A percentile compares a stretch with the other conserved stretches of the same genome.
Conservation (phyloP, 2,797 vertebrate species). For the Labroides dimidiatus region DNA sequence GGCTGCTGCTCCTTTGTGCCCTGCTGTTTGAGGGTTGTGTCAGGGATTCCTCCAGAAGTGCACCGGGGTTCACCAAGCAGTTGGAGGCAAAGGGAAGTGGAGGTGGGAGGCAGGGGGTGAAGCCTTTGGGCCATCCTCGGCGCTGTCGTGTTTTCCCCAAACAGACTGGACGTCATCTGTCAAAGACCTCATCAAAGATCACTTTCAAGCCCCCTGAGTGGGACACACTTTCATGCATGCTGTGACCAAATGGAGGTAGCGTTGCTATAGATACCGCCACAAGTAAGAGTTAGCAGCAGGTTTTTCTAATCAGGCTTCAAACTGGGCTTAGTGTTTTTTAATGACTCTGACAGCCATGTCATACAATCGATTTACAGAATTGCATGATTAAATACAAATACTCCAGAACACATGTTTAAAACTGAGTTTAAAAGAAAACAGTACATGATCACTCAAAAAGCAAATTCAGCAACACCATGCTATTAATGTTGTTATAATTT, state of each 20-base stretch:
- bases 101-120: conserved; percentile 18
- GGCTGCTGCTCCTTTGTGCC: conserved; percentile 80
- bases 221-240: conserved; percentile 71
- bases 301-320: conserved; percentile 77
- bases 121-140: conserved; percentile 58
- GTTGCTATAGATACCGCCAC: conserved; percentile 63
- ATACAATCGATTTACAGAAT: conserved; percentile 69
- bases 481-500: conserved; percentile 41
- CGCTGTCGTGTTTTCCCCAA: conserved; percentile 43
- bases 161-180: conserved; percentile 76
- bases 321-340: conserved; percentile 62
- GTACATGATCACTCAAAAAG: conserved; percentile 52
- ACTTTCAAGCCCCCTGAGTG: conserved; percentile 57
- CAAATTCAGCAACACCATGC: conserved; percentile 49
- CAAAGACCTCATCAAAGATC: conserved; percentile 77
- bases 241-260: conserved; percentile 73
- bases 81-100: conserved; percentile 63
- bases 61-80: conserved; percentile 81
- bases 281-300: conserved; percentile 50
- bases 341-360: conserved; percentile 66
- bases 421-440: conserved; percentile 54
- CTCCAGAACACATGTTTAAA: conserved; percentile 48
- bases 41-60: conserved; percentile 82
- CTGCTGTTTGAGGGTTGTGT: conserved; percentile 84
- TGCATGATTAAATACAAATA: conserved; percentile 64